A percentile compares a stretch with the other conserved stretches of the same genome.
Evolutionary conservation across 2,113 vertebrate species (phyloP).

Genomic region (Pachycephala philippinensis): DNA sequence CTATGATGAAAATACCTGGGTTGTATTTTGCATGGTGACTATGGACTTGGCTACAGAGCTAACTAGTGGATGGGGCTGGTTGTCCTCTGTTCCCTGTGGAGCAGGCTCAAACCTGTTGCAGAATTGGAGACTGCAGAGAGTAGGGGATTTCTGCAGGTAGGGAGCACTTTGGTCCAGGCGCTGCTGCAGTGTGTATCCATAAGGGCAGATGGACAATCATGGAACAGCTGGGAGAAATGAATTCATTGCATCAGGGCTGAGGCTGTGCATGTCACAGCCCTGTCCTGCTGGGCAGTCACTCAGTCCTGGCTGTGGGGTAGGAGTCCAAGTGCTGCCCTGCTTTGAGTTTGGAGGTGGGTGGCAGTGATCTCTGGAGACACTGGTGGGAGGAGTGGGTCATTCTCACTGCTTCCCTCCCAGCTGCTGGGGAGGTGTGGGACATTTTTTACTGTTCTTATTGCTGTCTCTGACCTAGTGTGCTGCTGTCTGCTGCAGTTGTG

Average conservation of each 20-base stretch:
- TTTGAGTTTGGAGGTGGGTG: not conserved
- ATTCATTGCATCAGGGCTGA: not conserved
- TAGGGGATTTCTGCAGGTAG: not conserved
- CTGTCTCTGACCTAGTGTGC: not conserved
- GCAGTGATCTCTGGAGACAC: not conserved
- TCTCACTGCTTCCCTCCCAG: not conserved
- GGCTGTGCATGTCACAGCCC: accelerated
- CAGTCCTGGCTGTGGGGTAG: not conserved
- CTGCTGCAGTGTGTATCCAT: not conserved
- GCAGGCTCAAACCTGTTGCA: not conserved
- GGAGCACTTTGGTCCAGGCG: not conserved
- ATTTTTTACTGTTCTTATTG: not conserved
- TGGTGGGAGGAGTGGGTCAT: not conserved
- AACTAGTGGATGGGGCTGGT: not conserved
- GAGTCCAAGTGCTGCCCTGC: not conserved
- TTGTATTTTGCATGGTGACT: not conserved
- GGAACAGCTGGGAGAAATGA: not conserved
- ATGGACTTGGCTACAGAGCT: not conserved
- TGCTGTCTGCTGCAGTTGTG: not conserved
- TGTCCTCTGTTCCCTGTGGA: not conserved
- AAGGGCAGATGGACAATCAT: not conserved
- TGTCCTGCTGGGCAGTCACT: not conserved
- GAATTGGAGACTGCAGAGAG: not conserved
- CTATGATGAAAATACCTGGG: not conserved
- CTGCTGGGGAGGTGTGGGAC: not conserved